Base-by-base conservation (phyloP, 2,113 vertebrate species). In the Atlantisia rogersi region DNA sequence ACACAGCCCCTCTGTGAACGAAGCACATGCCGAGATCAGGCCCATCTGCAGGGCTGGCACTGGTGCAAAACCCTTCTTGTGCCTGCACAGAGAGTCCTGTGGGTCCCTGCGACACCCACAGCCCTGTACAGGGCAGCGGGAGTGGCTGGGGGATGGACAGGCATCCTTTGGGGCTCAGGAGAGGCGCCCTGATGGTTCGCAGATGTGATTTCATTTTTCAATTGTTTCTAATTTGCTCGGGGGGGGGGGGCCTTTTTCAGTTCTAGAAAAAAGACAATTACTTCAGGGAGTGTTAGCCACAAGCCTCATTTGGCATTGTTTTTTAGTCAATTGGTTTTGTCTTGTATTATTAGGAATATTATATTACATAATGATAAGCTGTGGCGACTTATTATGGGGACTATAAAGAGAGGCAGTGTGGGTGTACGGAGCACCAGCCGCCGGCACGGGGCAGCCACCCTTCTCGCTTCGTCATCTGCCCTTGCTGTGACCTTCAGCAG, bases 201-300 rank as follows among this genome's bases (percentile, higher is more conserved):
- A 96, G 86, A 94, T 96, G 90, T 40, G 52, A 94, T 88, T 92
- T 90, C 64, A n/a, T 90, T 90, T 93, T 90, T 88, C 95, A 90
- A 64, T 94, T 94, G 95, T 94, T 96, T 81, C 73, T 92, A 78
- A 86, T 95, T 92, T 78, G 20, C 29, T 70, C 42, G 78, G 37
- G 19, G 0, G 42, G 78, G 37, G 19, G 0, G n/a, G 40, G 24
- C 4, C 29, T 68, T 69, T 46, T 26, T 5, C 46, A 26, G 2
- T 69, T 93, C 77, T 88, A 94, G 86, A 95, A 83, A 88, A 90
- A 68, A 90, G 60, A 86, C 82, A 75, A 88, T 97, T 96, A 93
- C 83, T 94, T 96, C 77, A 42, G 94, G 96, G 94, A 93, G 94
- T 91, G 92, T 84, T 92, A 93, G 90, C 94, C 92, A 82, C 92